These are phyloP conservation scores for Brachylomia viminalis DNA, from an alignment of 2,888 invertebrate genomes.

Conservation along the genomic window DNA sequence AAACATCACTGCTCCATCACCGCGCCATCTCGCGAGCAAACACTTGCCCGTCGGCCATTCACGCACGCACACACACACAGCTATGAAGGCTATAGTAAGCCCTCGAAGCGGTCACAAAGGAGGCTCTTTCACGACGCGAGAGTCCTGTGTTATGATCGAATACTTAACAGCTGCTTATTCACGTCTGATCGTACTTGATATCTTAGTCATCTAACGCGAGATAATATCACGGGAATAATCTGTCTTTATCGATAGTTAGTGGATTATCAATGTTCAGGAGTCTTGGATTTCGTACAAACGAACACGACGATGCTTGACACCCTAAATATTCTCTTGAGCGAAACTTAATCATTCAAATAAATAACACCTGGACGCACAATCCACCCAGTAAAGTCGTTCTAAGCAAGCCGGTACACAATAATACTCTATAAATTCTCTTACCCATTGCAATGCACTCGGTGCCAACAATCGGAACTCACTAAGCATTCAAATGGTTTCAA, in stretches of 20 bases:
- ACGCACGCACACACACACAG: slow-evolving; percentile 57
- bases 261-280: background rate
- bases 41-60: slow-evolving; percentile 73
- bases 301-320: background rate
- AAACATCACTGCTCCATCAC: slow-evolving; percentile 83
- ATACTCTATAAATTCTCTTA: slow-evolving; percentile 62
- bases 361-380: slow-evolving; percentile 31
- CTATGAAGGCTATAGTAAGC: slow-evolving; percentile 51
- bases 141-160: slow-evolving; percentile 66
- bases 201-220: background rate
- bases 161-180: slow-evolving; percentile 57
- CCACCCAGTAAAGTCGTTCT: slow-evolving; percentile 33
- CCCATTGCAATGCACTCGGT: slow-evolving; percentile 66
- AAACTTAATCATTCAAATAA: slow-evolving; percentile 20
- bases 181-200: slow-evolving; percentile 17
- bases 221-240: background rate
- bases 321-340: background rate
- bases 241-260: background rate
- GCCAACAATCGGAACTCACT: slow-evolving; percentile 81
- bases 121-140: slow-evolving; percentile 65
- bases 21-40: slow-evolving; percentile 85
- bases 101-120: slow-evolving; percentile 67
- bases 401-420: slow-evolving; percentile 58
- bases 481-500: slow-evolving; percentile 86
- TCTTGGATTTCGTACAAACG: background rate